These are phyloP conservation scores for Teinopalpus imperialis DNA, from an alignment of 2,888 invertebrate genomes.

Conservation along the genomic window DNA sequence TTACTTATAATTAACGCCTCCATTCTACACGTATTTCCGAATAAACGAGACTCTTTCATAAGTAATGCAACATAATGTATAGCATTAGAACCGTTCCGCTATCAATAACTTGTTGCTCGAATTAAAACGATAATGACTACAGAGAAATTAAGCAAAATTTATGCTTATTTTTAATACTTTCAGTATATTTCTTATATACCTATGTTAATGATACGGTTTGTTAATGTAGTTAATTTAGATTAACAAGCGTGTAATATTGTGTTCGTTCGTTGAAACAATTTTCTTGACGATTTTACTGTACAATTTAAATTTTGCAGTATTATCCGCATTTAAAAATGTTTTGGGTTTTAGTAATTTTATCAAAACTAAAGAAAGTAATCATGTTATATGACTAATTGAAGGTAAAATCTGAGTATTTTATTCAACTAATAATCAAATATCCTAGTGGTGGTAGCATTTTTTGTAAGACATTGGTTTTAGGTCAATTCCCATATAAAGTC, in stretches of 20 bases:
- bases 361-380: neutral
- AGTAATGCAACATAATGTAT: slow-evolving; percentile 19
- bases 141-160: slow-evolving; percentile 29
- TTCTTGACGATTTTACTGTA: slow-evolving; percentile 51
- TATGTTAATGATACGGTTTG: slow-evolving; percentile 61
- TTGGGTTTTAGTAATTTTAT: neutral
- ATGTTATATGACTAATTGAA: too few relatives aligned
- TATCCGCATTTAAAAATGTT: slow-evolving; percentile 18
- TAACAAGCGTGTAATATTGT: slow-evolving; percentile 64
- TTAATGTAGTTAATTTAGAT: slow-evolving; percentile 69
- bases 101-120: slow-evolving; percentile 25
- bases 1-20: slow-evolving; percentile 39
- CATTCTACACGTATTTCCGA: slow-evolving; percentile 29
- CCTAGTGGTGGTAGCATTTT: too few relatives aligned
- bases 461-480: too few relatives aligned
- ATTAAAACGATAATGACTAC: slow-evolving; percentile 22
- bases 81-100: slow-evolving; percentile 18
- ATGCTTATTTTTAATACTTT: slow-evolving; percentile 27
- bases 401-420: too few relatives aligned
- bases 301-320: slow-evolving; percentile 44
- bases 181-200: slow-evolving; percentile 42
- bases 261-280: slow-evolving; percentile 53
- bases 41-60: slow-evolving; percentile 23
- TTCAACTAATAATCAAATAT: too few relatives aligned
- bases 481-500: too few relatives aligned